Base-by-base conservation (phyloP, 2,113 vertebrate genomes). In the Centropristis striata region DNA sequence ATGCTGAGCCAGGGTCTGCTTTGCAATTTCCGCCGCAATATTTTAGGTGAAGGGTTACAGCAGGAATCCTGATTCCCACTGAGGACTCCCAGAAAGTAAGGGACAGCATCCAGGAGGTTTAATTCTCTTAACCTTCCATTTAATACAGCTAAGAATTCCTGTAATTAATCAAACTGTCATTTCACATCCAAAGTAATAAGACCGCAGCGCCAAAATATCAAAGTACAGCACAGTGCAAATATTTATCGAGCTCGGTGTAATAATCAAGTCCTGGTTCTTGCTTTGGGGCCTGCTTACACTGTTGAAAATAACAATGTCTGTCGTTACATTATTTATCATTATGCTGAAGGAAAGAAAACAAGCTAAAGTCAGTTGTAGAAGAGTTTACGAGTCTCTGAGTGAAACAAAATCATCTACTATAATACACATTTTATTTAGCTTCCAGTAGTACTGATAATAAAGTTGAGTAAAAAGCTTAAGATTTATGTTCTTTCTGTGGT, bases 151-250 rank as follows among this genome's bases (percentile, higher is more conserved):
- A 49, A 83, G 66, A 80, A 57, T 63, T 68, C 41, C 74, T 65
- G 84, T 75, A 68, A 88, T 88, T 88, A 88, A 86, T 88, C 84
- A 88, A 75, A 66, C 72, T 85, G 86, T 80, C 76, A 51, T 55
- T 72, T 72, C 60, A 68, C 69, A 69, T 83, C 84, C 84, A 83
- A 66, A 58, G 66, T 28, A 68, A 68, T 47, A 66, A 46, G 39
- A 67, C 15, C 41, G 0, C 8, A 7, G 53, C 83, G 76, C 73
- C 60, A 81, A 73, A 60, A 51, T 64, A 78, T 78, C 67, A 75
- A 42, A 75, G 50, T 10, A 6, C 36, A 41, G 25, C 36, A 37
- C 75, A 50, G 72, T 49, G 54, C 72, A 85, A 78, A 78, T 75
- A 83, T 85, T 83, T 78, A 54, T 47, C 2, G 23, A 89, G 42